Conservation (phyloP, 2,113 vertebrate genomes). For the Percopsis transmontana region DNA sequence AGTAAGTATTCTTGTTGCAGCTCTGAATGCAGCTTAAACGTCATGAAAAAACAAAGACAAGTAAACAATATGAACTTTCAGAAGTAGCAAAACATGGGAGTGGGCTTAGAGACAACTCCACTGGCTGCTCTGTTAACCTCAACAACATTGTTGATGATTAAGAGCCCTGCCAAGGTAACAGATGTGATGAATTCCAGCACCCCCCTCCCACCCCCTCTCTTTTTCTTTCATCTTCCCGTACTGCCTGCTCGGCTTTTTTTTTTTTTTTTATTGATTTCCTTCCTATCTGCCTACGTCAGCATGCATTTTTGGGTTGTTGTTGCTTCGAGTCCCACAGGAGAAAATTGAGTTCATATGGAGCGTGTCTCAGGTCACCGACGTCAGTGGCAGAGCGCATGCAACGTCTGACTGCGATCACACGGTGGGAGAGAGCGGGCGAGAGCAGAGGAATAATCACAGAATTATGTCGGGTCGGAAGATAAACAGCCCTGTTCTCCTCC, state of each 20-base stretch:
- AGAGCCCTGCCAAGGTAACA: conserved; percentile 64
- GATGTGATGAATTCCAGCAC: conserved; percentile 70
- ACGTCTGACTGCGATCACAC: conserved; percentile 20
- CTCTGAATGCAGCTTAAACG: not conserved
- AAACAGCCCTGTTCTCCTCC: conserved; percentile 56
- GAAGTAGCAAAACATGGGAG: conserved; percentile 29
- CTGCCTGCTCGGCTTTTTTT: conserved; percentile 35
- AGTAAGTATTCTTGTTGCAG: not conserved
- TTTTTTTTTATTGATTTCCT: conserved; percentile 72
- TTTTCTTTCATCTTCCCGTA: conserved; percentile 65
- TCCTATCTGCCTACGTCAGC: conserved; percentile 70
- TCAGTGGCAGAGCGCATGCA: conserved; percentile 31
- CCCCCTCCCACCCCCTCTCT: conserved; percentile 31
- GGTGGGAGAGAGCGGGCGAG: conserved; percentile 6
- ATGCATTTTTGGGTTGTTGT: conserved; percentile 66
- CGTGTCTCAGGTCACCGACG: conserved; percentile 55
- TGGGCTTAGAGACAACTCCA: conserved; percentile 16
- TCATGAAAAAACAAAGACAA: not conserved
- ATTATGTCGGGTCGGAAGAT: conserved; percentile 63
- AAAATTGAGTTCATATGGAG: conserved; percentile 78
- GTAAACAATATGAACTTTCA: not conserved
- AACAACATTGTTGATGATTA: conserved; percentile 53
- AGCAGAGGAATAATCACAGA: conserved; percentile 57
- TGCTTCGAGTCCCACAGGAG: conserved; percentile 59
- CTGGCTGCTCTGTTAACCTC: conserved; percentile 34